A percentile compares a stretch with the other conserved stretches of the same genome.
Evolutionary conservation across 2,113 vertebrate species (phyloP).

Genomic region (Rhynchopsitta pachyrhyncha): DNA sequence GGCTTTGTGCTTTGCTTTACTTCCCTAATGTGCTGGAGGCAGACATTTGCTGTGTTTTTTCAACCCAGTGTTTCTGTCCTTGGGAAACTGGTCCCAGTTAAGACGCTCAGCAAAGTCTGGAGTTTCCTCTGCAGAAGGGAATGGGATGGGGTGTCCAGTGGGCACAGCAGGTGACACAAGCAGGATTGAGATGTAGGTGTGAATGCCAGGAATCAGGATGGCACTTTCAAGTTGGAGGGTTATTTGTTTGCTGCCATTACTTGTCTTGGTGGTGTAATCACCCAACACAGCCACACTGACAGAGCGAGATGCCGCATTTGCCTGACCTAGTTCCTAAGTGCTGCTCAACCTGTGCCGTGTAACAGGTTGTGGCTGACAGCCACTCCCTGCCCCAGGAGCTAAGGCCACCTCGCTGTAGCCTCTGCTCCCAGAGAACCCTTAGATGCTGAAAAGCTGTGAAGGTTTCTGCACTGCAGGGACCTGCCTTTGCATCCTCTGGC

Average conservation of each 20-base stretch:
- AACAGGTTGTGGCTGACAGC: conserved; percentile 15
- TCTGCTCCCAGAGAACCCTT: not conserved
- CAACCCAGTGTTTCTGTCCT: not conserved
- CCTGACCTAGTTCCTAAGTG: conserved; percentile 57
- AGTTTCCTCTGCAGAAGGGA: not conserved
- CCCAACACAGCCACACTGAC: not conserved
- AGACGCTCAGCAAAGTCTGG: not conserved
- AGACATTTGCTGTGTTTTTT: not conserved
- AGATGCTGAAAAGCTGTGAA: not conserved
- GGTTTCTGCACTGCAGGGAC: not conserved
- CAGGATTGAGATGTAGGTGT: fast-evolving
- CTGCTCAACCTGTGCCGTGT: not conserved
- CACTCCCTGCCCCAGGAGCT: conserved; percentile 6
- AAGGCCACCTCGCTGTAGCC: not conserved
- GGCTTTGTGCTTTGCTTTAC: not conserved
- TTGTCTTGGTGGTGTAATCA: not conserved
- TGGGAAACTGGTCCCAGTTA: fast-evolving
- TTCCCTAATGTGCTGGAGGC: not conserved
- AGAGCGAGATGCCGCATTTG: not conserved
- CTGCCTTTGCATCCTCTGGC: not conserved
- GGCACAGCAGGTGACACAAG: not conserved
- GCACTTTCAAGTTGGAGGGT: not conserved
- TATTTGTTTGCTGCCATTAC: not conserved
- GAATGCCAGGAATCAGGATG: not conserved
- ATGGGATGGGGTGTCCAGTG: not conserved